A percentile compares a stretch with the other conserved stretches of the same genome.
Conservation (phyloP, 1,140 invertebrate genomes). For the Tetramorium alpestre region DNA sequence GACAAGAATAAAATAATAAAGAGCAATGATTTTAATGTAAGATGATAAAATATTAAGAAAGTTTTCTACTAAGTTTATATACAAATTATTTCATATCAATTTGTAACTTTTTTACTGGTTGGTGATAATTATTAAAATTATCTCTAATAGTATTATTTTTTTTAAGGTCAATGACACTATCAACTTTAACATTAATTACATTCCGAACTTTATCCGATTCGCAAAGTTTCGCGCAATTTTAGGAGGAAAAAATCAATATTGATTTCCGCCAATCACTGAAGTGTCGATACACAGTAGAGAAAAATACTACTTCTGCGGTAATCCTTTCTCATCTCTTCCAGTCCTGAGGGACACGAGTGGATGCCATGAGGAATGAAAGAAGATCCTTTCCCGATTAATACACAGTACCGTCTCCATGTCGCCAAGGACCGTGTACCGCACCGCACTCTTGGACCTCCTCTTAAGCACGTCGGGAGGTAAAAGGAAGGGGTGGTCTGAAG, state of each 20-base stretch:
- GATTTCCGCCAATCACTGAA: slow-evolving; percentile 68
- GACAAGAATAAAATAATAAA: not conserved
- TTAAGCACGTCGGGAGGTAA: slow-evolving; percentile 70
- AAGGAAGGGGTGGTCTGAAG: slow-evolving; percentile 61
- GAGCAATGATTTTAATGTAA: not conserved
- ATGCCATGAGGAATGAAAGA: slow-evolving; percentile 68
- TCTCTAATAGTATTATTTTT: not conserved
- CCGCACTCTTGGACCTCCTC: slow-evolving; percentile 60
- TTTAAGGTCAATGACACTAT: not conserved
- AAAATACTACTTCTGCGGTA: slow-evolving; percentile 68
- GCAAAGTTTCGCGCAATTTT: slow-evolving; percentile 15
- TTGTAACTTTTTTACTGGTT: not conserved
- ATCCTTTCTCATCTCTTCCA: slow-evolving; percentile 68
- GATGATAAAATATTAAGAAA: not conserved
- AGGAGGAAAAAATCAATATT: slow-evolving; percentile 31
- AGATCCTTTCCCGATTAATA: slow-evolving; percentile 75
- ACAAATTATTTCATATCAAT: not conserved
- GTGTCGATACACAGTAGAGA: slow-evolving; percentile 69
- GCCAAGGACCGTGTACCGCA: slow-evolving; percentile 53
- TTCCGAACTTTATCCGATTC: not conserved
- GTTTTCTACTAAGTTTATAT: not conserved
- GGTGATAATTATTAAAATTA: not conserved
- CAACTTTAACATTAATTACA: not conserved
- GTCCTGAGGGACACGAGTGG: slow-evolving; percentile 42
- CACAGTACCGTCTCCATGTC: slow-evolving; percentile 65